Conservation (phyloP, 2,113 vertebrate genomes). For the Leucopsar rothschildi region DNA sequence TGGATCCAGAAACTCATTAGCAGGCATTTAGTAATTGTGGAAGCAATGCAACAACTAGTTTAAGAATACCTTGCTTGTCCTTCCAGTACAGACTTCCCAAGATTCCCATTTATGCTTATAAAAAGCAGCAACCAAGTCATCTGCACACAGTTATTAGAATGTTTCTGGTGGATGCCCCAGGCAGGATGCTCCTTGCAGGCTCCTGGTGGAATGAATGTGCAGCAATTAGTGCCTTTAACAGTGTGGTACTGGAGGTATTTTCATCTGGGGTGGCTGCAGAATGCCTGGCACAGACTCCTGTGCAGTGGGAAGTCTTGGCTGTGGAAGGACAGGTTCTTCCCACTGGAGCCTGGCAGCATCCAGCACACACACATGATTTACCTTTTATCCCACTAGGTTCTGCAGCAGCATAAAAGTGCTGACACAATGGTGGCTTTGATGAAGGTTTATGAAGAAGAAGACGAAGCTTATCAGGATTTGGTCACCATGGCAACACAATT, state of each 20-base stretch:
- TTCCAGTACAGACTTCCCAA: background rate
- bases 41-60: background rate
- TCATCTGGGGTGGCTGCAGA: background rate
- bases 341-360: background rate
- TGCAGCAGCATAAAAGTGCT: conserved; percentile 78
- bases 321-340: background rate
- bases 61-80: background rate
- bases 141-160: background rate
- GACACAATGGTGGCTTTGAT: conserved; percentile 85
- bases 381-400: conserved; percentile 75
- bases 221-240: background rate
- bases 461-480: conserved; percentile 84
- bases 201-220: background rate
- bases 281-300: background rate
- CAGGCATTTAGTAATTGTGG: background rate
- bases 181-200: background rate
- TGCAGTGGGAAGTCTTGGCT: background rate
- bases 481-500: conserved; percentile 85
- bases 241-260: background rate
- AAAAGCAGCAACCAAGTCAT: background rate
- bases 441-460: conserved; percentile 87
- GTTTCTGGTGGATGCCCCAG: background rate
- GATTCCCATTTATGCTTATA: background rate
- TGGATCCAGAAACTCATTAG: background rate
- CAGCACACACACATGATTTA: background rate